phyloP scores from a whole-genome alignment of 2,113 vertebrate species.

The Hippocampus mohnikei region DNA sequence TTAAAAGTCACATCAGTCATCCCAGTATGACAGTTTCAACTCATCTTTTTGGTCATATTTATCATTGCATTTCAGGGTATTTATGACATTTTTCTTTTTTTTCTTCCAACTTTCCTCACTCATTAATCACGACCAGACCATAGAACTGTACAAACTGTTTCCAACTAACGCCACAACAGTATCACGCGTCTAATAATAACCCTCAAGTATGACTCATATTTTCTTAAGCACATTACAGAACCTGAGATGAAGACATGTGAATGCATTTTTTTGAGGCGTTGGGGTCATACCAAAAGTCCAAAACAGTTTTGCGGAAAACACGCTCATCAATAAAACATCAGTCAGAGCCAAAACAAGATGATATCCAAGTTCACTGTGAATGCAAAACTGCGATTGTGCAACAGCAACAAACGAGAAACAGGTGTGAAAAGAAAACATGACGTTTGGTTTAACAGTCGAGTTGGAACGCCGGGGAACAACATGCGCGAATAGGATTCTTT shows the following conservation, averaged over 20 bases:
- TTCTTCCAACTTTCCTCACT: not conserved
- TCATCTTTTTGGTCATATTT: too few relatives aligned
- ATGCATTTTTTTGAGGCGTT: not conserved
- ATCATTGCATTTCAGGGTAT: too few relatives aligned
- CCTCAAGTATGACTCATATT: not conserved
- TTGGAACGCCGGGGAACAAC: not conserved
- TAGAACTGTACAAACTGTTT: not conserved
- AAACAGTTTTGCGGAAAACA: not conserved
- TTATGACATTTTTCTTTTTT: not conserved
- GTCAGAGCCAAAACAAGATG: not conserved
- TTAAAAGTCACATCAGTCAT: too few relatives aligned
- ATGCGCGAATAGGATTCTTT: not conserved
- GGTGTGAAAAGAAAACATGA: constrained; percentile 18
- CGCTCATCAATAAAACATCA: not conserved
- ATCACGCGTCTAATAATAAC: not conserved
- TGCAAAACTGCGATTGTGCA: constrained; percentile 1
- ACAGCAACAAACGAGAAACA: constrained; percentile 16
- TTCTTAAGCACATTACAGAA: not conserved
- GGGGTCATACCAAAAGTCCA: not conserved
- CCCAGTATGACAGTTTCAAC: too few relatives aligned
- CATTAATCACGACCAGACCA: not conserved
- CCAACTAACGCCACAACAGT: not conserved
- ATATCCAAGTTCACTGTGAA: not conserved
- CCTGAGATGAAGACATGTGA: not conserved
- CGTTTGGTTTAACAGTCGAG: constrained; percentile 5